Evolutionary conservation across 2,888 invertebrate species (phyloP).

Genomic region (Himalopsyche tibetana): DNA sequence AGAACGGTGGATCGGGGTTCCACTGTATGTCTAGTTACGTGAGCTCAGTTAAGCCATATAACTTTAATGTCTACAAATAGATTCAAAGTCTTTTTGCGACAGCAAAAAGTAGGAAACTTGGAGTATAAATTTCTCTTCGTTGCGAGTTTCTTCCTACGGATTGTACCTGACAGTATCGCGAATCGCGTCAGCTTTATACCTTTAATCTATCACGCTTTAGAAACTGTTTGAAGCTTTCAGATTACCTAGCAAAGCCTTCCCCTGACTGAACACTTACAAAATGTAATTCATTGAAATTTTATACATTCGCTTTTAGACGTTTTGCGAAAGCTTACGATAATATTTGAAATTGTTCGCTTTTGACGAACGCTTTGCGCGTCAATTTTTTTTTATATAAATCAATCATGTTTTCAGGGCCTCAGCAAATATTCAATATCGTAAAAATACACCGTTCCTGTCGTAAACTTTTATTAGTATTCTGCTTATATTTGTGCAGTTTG

Average conservation of each 20-base stretch:
- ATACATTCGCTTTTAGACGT: conserved; percentile 26
- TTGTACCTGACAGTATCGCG: conserved; percentile 27
- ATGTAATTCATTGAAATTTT: conserved; percentile 34
- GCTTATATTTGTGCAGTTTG: no score
- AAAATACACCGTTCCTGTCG: no score
- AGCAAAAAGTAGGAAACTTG: not conserved
- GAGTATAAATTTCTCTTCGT: not conserved
- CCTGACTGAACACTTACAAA: conserved; percentile 21
- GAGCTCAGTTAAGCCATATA: not conserved
- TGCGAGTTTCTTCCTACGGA: not conserved
- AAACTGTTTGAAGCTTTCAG: conserved; percentile 20
- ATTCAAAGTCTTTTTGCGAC: conserved; percentile 1
- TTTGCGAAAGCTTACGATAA: conserved; percentile 16
- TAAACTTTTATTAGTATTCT: no score
- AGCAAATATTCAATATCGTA: no score
- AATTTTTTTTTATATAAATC: no score
- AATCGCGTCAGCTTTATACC: conserved; percentile 34
- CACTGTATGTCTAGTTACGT: no score
- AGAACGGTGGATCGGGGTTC: no score
- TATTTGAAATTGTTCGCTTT: no score
- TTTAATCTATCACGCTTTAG: conserved; percentile 22
- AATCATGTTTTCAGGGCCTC: no score
- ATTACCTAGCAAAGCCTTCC: conserved; percentile 5
- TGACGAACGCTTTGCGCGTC: no score
- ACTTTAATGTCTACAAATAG: not conserved